Conservation (phyloP, 2,888 invertebrate genomes). For the Ichneumoninae sp. region DNA sequence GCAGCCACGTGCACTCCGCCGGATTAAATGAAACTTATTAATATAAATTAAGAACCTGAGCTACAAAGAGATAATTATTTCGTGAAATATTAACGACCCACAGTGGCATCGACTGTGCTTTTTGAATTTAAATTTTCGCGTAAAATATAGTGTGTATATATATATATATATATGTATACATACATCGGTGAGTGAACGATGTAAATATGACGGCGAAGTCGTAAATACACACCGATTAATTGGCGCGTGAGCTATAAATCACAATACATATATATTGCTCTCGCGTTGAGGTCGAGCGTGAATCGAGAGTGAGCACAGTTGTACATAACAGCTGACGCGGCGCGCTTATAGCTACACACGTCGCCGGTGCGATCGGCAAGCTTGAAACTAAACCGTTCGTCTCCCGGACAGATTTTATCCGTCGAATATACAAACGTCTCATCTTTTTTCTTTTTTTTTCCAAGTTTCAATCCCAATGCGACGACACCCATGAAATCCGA, state of each 20-base stretch:
- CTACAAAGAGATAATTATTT: neutral
- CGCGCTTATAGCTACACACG: neutral
- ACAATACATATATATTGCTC: neutral
- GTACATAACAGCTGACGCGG: constrained; percentile 19
- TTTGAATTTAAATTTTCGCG: neutral
- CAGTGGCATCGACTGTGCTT: neutral
- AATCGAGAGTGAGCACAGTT: constrained; percentile 28
- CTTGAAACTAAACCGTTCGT: neutral
- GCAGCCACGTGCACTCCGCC: neutral
- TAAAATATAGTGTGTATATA: neutral
- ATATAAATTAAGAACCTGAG: neutral
- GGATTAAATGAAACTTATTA: neutral
- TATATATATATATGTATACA: neutral
- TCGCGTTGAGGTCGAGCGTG: neutral
- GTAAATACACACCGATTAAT: constrained; percentile 12
- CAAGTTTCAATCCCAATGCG: constrained; percentile 9
- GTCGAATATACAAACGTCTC: neutral
- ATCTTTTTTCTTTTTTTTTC: neutral
- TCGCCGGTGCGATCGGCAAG: constrained; percentile 32
- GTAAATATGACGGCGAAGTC: neutral
- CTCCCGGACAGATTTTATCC: neutral
- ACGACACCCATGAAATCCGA: constrained; percentile 23
- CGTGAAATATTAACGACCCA: neutral
- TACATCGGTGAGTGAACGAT: neutral
- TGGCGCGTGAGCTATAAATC: constrained; percentile 7